Evolutionary conservation across 2,113 vertebrate genomes (phyloP), one percentile per base, ranked within the genome.

Genomic region (Columba janthina): DNA sequence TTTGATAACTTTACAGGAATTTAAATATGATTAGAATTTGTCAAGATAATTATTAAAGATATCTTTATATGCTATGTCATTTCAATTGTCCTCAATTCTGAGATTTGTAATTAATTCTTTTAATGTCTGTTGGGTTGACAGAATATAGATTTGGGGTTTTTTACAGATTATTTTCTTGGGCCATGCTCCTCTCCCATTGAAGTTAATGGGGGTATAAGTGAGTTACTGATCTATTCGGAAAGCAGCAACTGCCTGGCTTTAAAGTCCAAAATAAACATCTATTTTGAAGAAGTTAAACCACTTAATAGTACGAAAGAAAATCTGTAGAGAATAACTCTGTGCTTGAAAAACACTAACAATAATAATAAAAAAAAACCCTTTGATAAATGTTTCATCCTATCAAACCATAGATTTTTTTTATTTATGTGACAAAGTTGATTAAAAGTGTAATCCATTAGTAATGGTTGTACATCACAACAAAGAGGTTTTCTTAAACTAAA

Each of bases 11-110:
- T 94, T 58, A 84, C 62, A 70, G 83, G 94, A 96, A 88, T 90
- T 93, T 85, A 81, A 95, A 85, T 46, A 73, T 94, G 72, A 96
- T 94, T 96, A 85, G 56, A 76, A 85, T 92, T 92, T 95, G 83
- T 97, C 76, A 83, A 95, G 64, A 93, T 94, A n/a, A 94, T 94
- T 88, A 83, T 48, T 64, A 91, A 85, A 86, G 19, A 90, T 96
- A 76, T 73, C 66, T 83, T 78, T 93, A 69, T 58, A 51, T 95
- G 34, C 57, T 93, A 32, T 87, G 28, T 73, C 32, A 76, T 82
- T 58, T 93, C 2, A 25, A 20, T 53, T 87, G 32, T 72, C 71
- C 51, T 80, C 22, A 22, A 31, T 89, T 75, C 42, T 91, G 36
- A 81, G 62, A 51, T 71, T 80, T 86, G 61, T 53, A 88, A 90